Percentiles rank a stretch among this genome's conserved stretches.
Evolutionary conservation across 2,797 vertebrate species (phyloP).

Genomic region (Clarias fuscus): DNA sequence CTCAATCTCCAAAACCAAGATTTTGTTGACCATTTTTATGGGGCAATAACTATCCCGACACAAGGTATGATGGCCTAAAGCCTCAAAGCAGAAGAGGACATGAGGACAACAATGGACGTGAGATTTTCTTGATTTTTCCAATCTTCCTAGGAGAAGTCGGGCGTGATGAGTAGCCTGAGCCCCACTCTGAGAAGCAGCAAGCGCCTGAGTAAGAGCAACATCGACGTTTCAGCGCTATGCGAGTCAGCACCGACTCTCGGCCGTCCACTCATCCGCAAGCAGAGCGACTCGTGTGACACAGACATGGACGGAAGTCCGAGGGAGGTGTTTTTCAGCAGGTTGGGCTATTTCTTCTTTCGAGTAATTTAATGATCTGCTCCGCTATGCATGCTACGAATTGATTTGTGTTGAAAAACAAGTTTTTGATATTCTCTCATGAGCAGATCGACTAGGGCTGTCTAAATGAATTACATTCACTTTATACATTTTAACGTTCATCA

Average conservation of each 20-base stretch:
- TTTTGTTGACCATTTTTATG: not conserved
- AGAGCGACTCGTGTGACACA: slow-evolving; percentile 82
- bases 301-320: slow-evolving; percentile 81
- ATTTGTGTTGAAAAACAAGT: not conserved
- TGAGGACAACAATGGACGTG: not conserved
- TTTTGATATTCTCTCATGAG: not conserved
- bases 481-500: not conserved
- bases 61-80: not conserved
- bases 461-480: not conserved
- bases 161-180: slow-evolving; percentile 42
- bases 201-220: slow-evolving; percentile 85
- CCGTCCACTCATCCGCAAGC: slow-evolving; percentile 76
- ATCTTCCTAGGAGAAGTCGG: slow-evolving; percentile 42
- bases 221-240: slow-evolving; percentile 80
- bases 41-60: not conserved
- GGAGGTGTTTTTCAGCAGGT: slow-evolving; percentile 85
- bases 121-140: not conserved
- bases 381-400: too few relatives aligned
- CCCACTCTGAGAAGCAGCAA: slow-evolving; percentile 78
- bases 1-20: not conserved
- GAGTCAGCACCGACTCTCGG: slow-evolving; percentile 70
- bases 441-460: not conserved
- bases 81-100: not conserved
- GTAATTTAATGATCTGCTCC: not conserved
- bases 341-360: slow-evolving; percentile 46